Percentiles rank a stretch among this genome's conserved stretches.
phyloP scores from a whole-genome alignment of 2,113 vertebrate species.

The Dryoscopus gambensis region DNA sequence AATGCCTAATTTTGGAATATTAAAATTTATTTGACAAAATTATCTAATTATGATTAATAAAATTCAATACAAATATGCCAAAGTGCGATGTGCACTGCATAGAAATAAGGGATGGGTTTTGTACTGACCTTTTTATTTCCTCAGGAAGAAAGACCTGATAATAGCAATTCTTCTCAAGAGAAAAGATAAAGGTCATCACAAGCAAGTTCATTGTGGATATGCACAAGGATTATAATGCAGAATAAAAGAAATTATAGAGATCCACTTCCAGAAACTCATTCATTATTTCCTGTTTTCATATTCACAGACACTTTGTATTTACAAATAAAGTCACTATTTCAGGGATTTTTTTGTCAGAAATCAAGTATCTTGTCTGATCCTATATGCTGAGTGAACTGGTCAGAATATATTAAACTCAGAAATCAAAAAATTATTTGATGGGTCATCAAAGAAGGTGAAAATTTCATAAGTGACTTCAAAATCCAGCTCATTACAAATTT shows the following conservation, averaged over 20 bases:
- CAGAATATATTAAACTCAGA: background rate
- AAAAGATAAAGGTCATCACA: constrained; percentile 53
- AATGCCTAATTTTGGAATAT: background rate
- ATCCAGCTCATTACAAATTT: background rate
- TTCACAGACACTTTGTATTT: background rate
- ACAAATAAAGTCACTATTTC: background rate
- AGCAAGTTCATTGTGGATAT: background rate
- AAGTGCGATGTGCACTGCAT: background rate
- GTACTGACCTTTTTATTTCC: constrained; percentile 43
- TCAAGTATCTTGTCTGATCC: background rate
- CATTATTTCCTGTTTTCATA: background rate
- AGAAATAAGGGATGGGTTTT: constrained; percentile 5
- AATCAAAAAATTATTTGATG: background rate
- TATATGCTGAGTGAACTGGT: background rate
- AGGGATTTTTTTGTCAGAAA: background rate
- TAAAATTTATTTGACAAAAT: background rate
- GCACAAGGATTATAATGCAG: background rate
- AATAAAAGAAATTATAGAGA: background rate
- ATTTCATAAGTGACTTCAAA: background rate
- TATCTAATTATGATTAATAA: constrained; percentile 3
- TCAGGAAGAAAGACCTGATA: constrained; percentile 13
- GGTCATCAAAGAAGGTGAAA: background rate
- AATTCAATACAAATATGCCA: background rate
- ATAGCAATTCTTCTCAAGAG: constrained; percentile 42
- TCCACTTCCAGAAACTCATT: background rate